These are phyloP conservation scores for Cephus runcator DNA, from an alignment of 2,888 invertebrate genomes.

Conservation along the genomic window DNA sequence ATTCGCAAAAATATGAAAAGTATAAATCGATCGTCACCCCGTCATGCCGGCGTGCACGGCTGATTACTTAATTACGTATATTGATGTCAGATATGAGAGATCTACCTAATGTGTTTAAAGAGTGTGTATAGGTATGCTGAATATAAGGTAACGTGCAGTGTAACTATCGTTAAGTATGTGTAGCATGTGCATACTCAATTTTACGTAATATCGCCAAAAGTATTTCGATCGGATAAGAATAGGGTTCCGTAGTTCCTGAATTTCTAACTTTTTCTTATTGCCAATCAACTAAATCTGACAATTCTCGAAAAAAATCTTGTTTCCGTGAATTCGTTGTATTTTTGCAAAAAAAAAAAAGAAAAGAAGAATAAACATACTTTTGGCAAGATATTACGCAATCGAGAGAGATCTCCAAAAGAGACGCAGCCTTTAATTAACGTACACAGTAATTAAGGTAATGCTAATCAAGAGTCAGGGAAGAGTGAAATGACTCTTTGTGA, in stretches of 20 bases:
- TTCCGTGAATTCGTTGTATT: not conserved
- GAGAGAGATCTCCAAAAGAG: not conserved
- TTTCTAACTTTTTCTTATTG: no score
- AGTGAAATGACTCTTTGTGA: not conserved
- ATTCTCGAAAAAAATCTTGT: not conserved
- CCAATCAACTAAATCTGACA: no score
- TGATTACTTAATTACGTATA: constrained; percentile 22
- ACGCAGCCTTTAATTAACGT: constrained; percentile 2
- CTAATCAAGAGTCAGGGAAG: not conserved
- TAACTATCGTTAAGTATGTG: constrained; percentile 26
- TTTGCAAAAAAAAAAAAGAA: not conserved
- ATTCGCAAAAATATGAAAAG: no score
- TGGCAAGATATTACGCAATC: not conserved
- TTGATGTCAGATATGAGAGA: constrained; percentile 43
- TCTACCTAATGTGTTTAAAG: constrained; percentile 53
- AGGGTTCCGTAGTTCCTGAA: not conserved
- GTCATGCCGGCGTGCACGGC: not conserved
- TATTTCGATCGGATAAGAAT: not conserved
- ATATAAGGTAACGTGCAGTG: constrained; percentile 19
- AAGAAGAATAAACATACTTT: not conserved
- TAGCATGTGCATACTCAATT: not conserved
- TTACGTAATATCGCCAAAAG: not conserved
- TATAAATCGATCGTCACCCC: not conserved
- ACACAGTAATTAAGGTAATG: not conserved
- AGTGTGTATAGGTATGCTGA: constrained; percentile 10